phyloP scores from a whole-genome alignment of 1,140 invertebrate species.

The Pseudobourletiella spinata region DNA sequence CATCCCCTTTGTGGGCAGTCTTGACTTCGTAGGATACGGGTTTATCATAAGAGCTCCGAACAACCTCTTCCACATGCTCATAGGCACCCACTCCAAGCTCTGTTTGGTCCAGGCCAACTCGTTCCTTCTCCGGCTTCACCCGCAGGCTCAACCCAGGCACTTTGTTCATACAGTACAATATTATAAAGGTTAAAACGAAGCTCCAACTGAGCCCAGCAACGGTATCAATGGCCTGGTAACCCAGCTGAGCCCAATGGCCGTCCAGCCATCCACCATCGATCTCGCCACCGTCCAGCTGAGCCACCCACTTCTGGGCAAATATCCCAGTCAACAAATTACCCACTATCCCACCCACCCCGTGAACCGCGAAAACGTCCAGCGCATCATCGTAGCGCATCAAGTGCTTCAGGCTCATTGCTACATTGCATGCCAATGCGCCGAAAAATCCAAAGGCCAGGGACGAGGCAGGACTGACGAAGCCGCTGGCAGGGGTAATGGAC shows the following conservation, averaged over 20 bases:
- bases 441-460: slow-evolving; percentile 25
- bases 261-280: slow-evolving; percentile 18
- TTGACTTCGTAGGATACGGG: too few relatives aligned
- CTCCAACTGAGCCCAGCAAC: slow-evolving; percentile 21
- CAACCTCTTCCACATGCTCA: background rate
- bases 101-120: slow-evolving; percentile 8
- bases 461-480: slow-evolving; percentile 20
- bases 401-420: slow-evolving; percentile 26
- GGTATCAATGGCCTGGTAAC: slow-evolving; percentile 12
- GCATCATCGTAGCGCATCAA: slow-evolving; percentile 28
- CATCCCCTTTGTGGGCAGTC: too few relatives aligned
- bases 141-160: slow-evolving; percentile 30
- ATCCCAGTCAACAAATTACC: slow-evolving; percentile 29
- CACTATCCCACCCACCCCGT: slow-evolving; percentile 30
- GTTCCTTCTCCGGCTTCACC: slow-evolving; percentile 2
- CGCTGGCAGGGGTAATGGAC: slow-evolving; percentile 26
- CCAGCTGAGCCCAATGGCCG: slow-evolving; percentile 25
- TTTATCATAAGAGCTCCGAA: too few relatives aligned
- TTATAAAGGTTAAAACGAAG: slow-evolving; percentile 22
- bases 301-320: slow-evolving; percentile 22
- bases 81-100: slow-evolving; percentile 2
- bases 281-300: slow-evolving; percentile 9
- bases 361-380: slow-evolving; percentile 31
- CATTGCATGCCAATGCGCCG: slow-evolving; percentile 22
- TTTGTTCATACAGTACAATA: slow-evolving; percentile 32